Evolutionary conservation across 2,888 invertebrate species (phyloP), one percentile per base, ranked within the genome.

Genomic region (Cerceris ruficornis): DNA sequence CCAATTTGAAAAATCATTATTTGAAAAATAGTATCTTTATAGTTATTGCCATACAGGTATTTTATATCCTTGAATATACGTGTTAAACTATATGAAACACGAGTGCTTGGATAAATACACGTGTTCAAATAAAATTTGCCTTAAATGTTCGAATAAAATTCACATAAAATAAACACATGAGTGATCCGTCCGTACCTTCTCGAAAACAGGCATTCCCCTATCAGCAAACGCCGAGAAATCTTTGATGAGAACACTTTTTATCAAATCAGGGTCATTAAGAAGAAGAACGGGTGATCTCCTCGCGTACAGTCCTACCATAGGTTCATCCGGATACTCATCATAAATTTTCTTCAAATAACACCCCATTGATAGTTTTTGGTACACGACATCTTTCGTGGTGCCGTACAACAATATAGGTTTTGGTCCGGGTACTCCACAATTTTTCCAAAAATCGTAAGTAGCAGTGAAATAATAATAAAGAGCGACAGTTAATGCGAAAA

Each of bases 381-480:
- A n/a, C 0, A 86, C n/a, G 0, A 84, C 7, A 9, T 85, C 83
- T 2, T 90, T 90, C 42, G 91, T 84, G 71, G 91, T 93, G 0
- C 93, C 93, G 6, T 90, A 86, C 0, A 92, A 72, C 0, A 89
- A 55, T 6, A 64, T 73, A 0, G 93, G 93, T 62, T 84, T 80
- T 0, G 93, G 93, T 11, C 92, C 92, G 0, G 88, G 88, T 0
- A 93, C 89, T 0, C 89, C 88, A 0, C 88, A 88, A 54, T 88
- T 90, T 42, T 89, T 89, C 93, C 93, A 93, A 77, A 91, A 92
- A 41, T 86, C 78, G 59, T 89, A 92, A 49, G 90, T 91, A 86
- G 90, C 91, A 8, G 82, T 88, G 75, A 52, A 80, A 87, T 92
- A 71, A 85, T 70, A 61, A 87, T 86, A 71, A 4, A 83, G 6